A percentile compares a stretch with the other conserved stretches of the same genome.
Conservation (phyloP, 2,888 invertebrate genomes). For the Allacma fusca region DNA sequence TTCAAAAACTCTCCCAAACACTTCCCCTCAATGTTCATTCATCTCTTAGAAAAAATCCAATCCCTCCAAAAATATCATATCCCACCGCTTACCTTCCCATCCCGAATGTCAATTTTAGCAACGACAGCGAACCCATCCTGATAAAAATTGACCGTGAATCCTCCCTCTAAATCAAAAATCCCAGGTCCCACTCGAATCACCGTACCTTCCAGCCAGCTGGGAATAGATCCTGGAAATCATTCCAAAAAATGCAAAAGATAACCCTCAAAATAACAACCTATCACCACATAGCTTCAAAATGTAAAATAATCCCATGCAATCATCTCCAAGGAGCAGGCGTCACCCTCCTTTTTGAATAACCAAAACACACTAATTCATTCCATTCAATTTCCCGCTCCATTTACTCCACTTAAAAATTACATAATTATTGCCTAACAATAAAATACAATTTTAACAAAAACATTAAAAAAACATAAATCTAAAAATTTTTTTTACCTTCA, state of each 20-base stretch:
- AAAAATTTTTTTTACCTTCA: conserved; percentile 22
- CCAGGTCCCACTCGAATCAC: conserved; percentile 67
- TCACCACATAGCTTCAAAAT: neutral
- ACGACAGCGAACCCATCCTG: conserved; percentile 67
- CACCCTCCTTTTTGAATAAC: no score
- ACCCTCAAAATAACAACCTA: neutral
- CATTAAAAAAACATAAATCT: neutral
- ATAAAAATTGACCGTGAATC: conserved; percentile 65
- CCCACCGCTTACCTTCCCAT: conserved; percentile 63
- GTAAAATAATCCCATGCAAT: no score
- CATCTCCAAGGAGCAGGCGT: no score
- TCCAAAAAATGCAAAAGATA: neutral
- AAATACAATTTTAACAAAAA: no score
- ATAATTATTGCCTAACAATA: no score
- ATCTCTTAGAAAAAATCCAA: no score
- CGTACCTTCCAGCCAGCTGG: conserved; percentile 66
- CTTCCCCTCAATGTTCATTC: no score
- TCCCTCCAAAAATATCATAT: no score
- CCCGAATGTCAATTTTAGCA: conserved; percentile 65
- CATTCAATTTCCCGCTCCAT: no score
- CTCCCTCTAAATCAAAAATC: conserved; percentile 65
- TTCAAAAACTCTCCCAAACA: no score
- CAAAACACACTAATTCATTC: no score
- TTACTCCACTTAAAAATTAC: no score
- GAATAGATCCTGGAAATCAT: conserved; percentile 64